Percentiles rank a stretch among this genome's conserved stretches.
These are phyloP conservation scores for Cordilura impudica DNA, from an alignment of 2,888 invertebrate genomes.

Conservation along the genomic window DNA sequence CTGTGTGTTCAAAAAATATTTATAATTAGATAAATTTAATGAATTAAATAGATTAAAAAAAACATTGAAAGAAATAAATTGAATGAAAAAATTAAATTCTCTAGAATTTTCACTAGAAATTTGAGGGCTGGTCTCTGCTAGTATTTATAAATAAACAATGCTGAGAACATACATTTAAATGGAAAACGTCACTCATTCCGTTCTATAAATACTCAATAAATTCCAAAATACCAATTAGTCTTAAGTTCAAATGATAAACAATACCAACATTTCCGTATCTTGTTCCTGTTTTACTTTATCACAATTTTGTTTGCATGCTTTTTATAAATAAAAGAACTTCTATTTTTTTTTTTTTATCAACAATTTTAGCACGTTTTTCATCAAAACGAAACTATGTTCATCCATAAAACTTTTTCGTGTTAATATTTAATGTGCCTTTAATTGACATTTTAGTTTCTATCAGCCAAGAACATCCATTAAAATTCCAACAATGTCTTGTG, in stretches of 20 bases:
- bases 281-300: neutral
- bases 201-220: too few relatives aligned
- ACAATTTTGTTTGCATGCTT: neutral
- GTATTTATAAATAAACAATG: too few relatives aligned
- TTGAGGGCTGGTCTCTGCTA: too few relatives aligned
- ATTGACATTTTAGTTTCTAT: constrained; percentile 39
- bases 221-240: neutral
- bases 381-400: neutral
- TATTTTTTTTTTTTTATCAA: neutral
- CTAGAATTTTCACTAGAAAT: too few relatives aligned
- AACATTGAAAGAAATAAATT: too few relatives aligned
- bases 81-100: too few relatives aligned
- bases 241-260: too few relatives aligned
- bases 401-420: neutral
- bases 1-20: too few relatives aligned
- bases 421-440: constrained; percentile 3
- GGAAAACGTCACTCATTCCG: too few relatives aligned
- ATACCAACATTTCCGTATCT: neutral
- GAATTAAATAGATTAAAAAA: too few relatives aligned
- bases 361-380: constrained; percentile 33
- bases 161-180: too few relatives aligned
- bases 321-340: neutral
- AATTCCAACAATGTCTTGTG: constrained; percentile 16
- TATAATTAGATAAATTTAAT: too few relatives aligned
- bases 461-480: constrained; percentile 12